A percentile compares a stretch with the other conserved stretches of the same genome.
These are phyloP conservation scores for Acanthochromis polyacanthus DNA, from an alignment of 2,113 vertebrate species.

Conservation along the genomic window DNA sequence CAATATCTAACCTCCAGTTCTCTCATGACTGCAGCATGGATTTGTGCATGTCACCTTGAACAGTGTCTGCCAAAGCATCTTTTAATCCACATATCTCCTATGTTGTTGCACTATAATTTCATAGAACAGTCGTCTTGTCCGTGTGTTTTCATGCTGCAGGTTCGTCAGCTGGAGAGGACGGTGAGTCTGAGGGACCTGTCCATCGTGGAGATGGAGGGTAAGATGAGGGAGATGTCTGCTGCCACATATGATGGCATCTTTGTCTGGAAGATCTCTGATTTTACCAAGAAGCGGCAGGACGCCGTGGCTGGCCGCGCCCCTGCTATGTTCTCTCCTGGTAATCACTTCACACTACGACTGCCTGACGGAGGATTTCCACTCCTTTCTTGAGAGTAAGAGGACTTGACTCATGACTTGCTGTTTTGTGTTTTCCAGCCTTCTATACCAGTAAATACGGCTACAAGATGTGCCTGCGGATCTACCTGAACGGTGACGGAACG, in stretches of 20 bases:
- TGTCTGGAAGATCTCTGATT: slow-evolving; percentile 96
- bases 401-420: not conserved
- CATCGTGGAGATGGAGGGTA: slow-evolving; percentile 94
- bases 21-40: too few species aligned
- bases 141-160: slow-evolving; percentile 78
- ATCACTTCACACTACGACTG: not conserved
- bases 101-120: too few species aligned
- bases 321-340: slow-evolving; percentile 98
- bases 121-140: too few species aligned
- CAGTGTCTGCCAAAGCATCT: too few species aligned
- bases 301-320: slow-evolving; percentile 92
- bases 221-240: slow-evolving; percentile 90
- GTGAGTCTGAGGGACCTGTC: slow-evolving; percentile 94
- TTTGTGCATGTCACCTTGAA: too few species aligned
- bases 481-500: slow-evolving; percentile 95
- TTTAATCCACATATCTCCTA: too few species aligned
- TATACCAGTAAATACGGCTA: slow-evolving; percentile 98
- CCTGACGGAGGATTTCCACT: not conserved
- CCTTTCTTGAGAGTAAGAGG: not conserved
- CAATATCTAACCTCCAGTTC: too few species aligned
- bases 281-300: slow-evolving; percentile 94
- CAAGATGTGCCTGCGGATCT: slow-evolving; percentile 97
- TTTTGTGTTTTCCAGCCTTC: slow-evolving; percentile 86
- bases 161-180: slow-evolving; percentile 96
- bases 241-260: slow-evolving; percentile 94